Evolutionary conservation across 2,888 invertebrate species (phyloP), one percentile per base, ranked within the genome.

Genomic region (Hymenopus coronatus): DNA sequence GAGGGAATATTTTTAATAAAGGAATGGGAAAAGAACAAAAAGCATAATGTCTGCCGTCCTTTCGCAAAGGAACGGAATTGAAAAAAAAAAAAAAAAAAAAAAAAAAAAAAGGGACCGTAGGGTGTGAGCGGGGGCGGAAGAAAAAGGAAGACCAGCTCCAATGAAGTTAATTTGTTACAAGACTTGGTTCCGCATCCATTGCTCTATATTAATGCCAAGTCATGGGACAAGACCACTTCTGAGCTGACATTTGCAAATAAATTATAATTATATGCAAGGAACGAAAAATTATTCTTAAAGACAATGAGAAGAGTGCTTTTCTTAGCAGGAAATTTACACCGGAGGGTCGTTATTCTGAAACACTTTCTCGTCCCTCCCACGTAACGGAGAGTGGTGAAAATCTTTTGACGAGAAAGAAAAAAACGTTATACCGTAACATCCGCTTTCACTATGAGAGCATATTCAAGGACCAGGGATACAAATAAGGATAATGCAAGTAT

Each of bases 1-100:
- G 83, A 81, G 87, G 40, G 87, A 54, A 33, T 46, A 83, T 88
- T 88, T 83, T 88, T 83, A 88, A 46, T 83, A 88, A 83, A 46
- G 83, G 33, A 84, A 28, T 27, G 40, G 46, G 46, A 88, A 20
- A 2, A 30, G 46, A 27, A 40, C 82, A 88, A 81, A 82, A 28
- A 89, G 70, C 85, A 86, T 70, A 83, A 83, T n/a, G 83, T 87
- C 30, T 86, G n/a, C 81, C 82, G 46, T 83, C 70, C 88, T 82
- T 82, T 33, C 30, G 27, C 83, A 83, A 30, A 28, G 28, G 28
- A 89, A 54, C 70, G 89, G 87, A 40, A 89, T 54, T 27, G 46
- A 33, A 84, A 84, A 87, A n/a, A n/a, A n/a, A n/a, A 46, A 33
- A 85, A 33, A 28, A 54, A 89, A 85, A 54, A 82, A 33, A 28